Base-by-base conservation (phyloP, 2,113 vertebrate species). In the Laterallus jamaicensis region DNA sequence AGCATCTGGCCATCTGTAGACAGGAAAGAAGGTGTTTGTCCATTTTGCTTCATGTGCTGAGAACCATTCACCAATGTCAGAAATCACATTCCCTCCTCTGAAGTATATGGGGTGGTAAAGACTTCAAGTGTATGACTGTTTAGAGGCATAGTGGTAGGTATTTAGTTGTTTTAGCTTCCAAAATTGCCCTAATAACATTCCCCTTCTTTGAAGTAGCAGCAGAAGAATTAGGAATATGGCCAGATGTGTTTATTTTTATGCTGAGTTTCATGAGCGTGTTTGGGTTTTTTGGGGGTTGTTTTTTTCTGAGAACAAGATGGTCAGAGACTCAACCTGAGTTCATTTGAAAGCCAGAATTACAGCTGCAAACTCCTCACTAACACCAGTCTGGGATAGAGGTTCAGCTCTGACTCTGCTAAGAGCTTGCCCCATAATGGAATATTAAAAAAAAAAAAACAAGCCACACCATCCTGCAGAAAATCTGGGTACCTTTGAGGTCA, bases 21-120 rank as follows among this genome's bases (percentile, higher is more conserved):
- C 86, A 92, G 62, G 92, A 74, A 95, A 91, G 49, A 52, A 88
- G 83, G 69, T 89, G 91, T 84, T 84, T 91, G 64, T 84, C 69
- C 62, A 49, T 86, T 88, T 91, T 89, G 29, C 35, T 78, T 86
- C 60, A 10, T 56, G 39, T 40, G 42, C 69, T 60, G 35, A 87
- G 66, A 93, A 50, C n/a, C 49, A 76, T 75, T 81, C 39, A 68
- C 60, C 76, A 68, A 47, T 44, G 35, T 82, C 84, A 95, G 83
- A 78, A 92, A 91, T 66, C 69, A 71, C 82, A 56, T 75, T 93
- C 69, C 32, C 28, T 71, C 18, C 39, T 78, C 31, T 6, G 60
- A 64, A 40, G 44, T 42, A 15, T 21, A 64, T 5, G 35, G 26
- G 18, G 44, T 37, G 18, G 62, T 64, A 76, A 92, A 68, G 55